A percentile compares a stretch with the other conserved stretches of the same genome.
phyloP scores from a whole-genome alignment of 2,888 invertebrate species.

The Ophonus ardosiacus region DNA sequence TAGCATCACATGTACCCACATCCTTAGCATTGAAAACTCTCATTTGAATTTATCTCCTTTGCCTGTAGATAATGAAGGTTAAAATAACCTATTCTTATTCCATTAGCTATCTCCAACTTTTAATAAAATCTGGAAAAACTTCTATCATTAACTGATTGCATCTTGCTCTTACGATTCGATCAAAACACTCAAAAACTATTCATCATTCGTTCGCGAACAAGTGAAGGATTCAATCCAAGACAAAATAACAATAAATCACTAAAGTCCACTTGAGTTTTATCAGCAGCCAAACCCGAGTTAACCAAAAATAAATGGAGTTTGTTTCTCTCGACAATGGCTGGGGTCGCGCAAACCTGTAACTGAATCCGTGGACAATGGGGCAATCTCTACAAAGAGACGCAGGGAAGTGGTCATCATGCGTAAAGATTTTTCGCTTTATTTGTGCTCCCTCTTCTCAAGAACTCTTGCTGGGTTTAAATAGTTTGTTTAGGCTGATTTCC shows the following conservation, averaged over 20 bases:
- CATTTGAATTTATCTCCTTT: too few species aligned
- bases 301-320: constrained; percentile 62
- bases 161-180: constrained; percentile 10
- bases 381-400: constrained; percentile 53
- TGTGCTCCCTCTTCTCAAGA: constrained; percentile 11
- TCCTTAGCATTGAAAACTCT: too few species aligned
- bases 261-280: constrained; percentile 55
- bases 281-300: constrained; percentile 50
- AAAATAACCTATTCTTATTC: neutral
- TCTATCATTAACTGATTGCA: constrained; percentile 14
- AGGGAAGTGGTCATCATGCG: constrained; percentile 59
- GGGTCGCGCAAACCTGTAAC: constrained; percentile 56
- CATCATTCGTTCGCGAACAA: neutral
- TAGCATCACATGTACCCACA: too few species aligned
- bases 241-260: constrained; percentile 53
- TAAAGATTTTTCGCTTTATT: constrained; percentile 57
- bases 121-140: constrained; percentile 10
- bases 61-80: too few species aligned
- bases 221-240: constrained; percentile 20
- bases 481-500: constrained; percentile 43
- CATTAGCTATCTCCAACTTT: neutral
- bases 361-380: constrained; percentile 59
- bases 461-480: constrained; percentile 47
- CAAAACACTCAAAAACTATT: constrained; percentile 35
- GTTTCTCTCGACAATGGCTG: constrained; percentile 34